A percentile compares a stretch with the other conserved stretches of the same genome.
Evolutionary conservation across 2,113 vertebrate genomes (phyloP).

Genomic region (Edolisoma coerulescens): DNA sequence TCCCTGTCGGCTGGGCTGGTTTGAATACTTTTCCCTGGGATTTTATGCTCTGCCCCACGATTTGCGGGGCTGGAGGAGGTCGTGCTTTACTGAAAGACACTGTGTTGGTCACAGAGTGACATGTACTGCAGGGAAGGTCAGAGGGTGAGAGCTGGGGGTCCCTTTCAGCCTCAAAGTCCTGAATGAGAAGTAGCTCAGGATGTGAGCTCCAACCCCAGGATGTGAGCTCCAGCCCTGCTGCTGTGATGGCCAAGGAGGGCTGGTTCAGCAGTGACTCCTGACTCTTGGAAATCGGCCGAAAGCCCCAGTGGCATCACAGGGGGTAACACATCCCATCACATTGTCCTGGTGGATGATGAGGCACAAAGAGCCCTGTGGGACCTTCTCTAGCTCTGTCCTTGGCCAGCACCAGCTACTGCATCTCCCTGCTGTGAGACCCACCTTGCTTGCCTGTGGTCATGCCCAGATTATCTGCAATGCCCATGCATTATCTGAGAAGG

Average conservation of each 20-base stretch:
- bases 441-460: rapidly evolving
- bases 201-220: background rate
- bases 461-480: too few species aligned
- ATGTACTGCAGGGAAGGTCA: background rate
- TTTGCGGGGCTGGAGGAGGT: background rate
- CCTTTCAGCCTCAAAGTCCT: background rate
- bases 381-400: background rate
- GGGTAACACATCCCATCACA: background rate
- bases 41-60: background rate
- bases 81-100: background rate
- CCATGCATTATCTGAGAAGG: background rate
- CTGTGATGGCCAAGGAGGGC: background rate
- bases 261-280: background rate
- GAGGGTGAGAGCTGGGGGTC: background rate
- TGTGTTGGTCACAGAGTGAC: background rate
- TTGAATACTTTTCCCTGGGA: background rate
- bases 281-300: background rate
- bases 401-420: background rate
- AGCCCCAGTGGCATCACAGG: rapidly evolving
- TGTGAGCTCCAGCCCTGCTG: background rate
- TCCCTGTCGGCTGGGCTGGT: background rate
- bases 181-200: rapidly evolving
- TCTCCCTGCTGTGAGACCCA: background rate
- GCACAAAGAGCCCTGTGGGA: background rate
- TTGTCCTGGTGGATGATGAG: background rate